Conservation (phyloP, 2,113 vertebrate species). For the Butorides virescens region DNA sequence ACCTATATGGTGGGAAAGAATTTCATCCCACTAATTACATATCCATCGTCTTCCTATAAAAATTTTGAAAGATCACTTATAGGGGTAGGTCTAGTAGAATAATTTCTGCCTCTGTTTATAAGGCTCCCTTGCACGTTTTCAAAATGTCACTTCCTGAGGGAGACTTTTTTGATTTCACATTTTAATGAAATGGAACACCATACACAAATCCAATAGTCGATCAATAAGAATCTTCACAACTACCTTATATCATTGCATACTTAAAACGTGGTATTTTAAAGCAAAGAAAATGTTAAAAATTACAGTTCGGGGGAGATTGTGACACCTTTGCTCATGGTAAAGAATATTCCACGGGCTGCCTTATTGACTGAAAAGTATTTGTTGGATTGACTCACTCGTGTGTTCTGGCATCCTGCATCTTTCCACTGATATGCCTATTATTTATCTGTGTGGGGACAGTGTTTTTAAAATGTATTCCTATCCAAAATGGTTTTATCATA, state of each 20-base stretch:
- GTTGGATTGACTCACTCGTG: not conserved
- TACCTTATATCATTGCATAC: not conserved
- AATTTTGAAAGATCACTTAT: not conserved
- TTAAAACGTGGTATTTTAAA: not conserved
- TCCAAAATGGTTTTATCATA: not conserved
- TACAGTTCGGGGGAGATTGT: not conserved
- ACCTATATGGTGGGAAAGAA: not conserved
- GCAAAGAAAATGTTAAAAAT: not conserved
- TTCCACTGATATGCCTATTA: not conserved
- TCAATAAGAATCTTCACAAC: not conserved
- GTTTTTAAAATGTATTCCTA: not conserved
- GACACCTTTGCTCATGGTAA: not conserved
- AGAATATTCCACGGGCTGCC: not conserved
- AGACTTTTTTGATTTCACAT: not conserved
- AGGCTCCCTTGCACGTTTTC: not conserved
- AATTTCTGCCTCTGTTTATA: not conserved
- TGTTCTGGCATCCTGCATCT: not conserved
- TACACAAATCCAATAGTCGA: not conserved
- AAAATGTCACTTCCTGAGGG: not conserved
- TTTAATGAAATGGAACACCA: not conserved
- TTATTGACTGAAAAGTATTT: not conserved
- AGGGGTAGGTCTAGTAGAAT: not conserved
- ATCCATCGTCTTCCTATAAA: not conserved
- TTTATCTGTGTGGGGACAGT: not conserved
- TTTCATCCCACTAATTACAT: not conserved